Conservation (phyloP, 2,888 invertebrate genomes). For the Pasiphila rectangulata region DNA sequence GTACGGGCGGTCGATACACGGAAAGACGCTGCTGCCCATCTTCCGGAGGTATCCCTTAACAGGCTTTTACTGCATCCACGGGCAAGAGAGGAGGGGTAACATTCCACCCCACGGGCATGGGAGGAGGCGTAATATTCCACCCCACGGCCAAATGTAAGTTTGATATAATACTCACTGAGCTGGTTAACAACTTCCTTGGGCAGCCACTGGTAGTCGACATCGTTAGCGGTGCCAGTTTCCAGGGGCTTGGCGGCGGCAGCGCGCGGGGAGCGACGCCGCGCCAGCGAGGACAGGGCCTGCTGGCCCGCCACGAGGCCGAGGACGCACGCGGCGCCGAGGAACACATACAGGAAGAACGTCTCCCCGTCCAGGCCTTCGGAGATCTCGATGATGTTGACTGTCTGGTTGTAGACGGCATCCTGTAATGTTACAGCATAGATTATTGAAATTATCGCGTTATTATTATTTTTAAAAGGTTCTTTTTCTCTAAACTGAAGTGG, state of each 20-base stretch:
- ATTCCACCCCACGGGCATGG: too few species aligned
- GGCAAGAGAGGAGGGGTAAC: too few species aligned
- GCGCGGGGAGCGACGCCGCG: slow-evolving; percentile 84
- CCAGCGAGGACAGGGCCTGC: slow-evolving; percentile 91
- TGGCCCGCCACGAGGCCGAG: slow-evolving; percentile 93
- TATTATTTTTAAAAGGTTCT: too few species aligned
- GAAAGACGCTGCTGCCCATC: too few species aligned
- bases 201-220: slow-evolving; percentile 99
- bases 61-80: background rate
- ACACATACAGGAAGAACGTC: slow-evolving; percentile 98
- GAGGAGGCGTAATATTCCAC: too few species aligned
- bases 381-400: slow-evolving; percentile 96
- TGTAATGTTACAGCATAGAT: too few species aligned
- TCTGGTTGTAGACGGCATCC: slow-evolving; percentile 98
- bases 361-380: slow-evolving; percentile 99
- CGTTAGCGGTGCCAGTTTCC: slow-evolving; percentile 95
- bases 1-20: too few species aligned
- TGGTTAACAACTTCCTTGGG: slow-evolving; percentile 93
- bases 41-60: too few species aligned
- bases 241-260: slow-evolving; percentile 81
- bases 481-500: too few species aligned
- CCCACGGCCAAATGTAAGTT: too few species aligned
- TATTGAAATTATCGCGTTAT: too few species aligned
- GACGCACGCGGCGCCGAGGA: slow-evolving; percentile 94
- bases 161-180: slow-evolving; percentile 85